Percentiles rank a stretch among this genome's conserved stretches.
Evolutionary conservation across 2,797 vertebrate species (phyloP).

Genomic region (Sphenodon punctatus): DNA sequence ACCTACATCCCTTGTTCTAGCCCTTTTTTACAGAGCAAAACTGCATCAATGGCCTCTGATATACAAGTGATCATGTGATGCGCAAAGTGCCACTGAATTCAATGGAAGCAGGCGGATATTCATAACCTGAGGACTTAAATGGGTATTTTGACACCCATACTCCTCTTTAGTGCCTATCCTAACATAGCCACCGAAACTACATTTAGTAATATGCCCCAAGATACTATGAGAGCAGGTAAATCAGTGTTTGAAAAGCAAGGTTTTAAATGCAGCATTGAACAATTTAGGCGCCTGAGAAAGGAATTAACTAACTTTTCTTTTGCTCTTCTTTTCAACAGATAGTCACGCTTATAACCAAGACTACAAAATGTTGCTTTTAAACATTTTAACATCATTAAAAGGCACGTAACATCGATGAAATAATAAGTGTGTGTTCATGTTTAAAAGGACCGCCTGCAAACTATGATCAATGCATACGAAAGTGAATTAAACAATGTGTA

Average conservation of each 20-base stretch:
- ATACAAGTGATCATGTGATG: neutral
- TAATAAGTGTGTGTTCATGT: neutral
- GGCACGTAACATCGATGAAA: neutral
- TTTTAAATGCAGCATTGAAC: constrained; percentile 3
- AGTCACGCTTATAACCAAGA: neutral
- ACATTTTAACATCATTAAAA: neutral
- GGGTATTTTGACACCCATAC: neutral
- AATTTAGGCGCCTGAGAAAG: neutral
- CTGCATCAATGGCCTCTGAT: neutral
- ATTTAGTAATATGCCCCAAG: neutral
- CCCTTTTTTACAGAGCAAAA: neutral
- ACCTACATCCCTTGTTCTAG: neutral
- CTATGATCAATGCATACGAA: neutral
- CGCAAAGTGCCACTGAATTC: neutral
- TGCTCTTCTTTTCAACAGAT: neutral
- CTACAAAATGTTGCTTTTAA: neutral
- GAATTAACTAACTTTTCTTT: neutral
- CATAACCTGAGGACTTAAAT: neutral
- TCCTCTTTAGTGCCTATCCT: neutral
- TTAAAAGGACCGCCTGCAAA: neutral
- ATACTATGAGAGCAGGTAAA: neutral
- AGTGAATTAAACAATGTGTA: too few species aligned
- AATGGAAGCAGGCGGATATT: neutral
- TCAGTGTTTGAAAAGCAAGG: neutral
- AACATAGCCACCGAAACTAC: neutral